phyloP scores from a whole-genome alignment of 2,113 vertebrate genomes.

The Synchiropus splendidus region DNA sequence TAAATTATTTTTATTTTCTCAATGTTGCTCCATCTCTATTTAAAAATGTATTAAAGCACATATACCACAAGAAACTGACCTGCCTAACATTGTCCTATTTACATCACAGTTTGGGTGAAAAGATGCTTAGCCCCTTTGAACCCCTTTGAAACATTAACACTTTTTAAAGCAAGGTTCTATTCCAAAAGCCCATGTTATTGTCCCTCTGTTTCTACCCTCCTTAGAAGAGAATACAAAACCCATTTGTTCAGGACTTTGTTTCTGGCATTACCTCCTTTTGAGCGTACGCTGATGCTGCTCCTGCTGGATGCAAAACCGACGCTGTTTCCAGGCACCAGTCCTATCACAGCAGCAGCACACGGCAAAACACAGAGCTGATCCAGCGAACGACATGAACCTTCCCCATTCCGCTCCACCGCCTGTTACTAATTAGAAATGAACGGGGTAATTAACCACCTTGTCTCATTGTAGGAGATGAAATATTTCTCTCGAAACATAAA shows the following conservation, averaged over 20 bases:
- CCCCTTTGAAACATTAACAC: too few relatives aligned
- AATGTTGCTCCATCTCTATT: too few relatives aligned
- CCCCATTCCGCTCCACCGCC: constrained; percentile 25
- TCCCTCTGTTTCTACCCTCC: too few relatives aligned
- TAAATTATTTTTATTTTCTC: too few relatives aligned
- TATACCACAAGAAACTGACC: too few relatives aligned
- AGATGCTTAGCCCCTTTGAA: too few relatives aligned
- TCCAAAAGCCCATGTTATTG: too few relatives aligned
- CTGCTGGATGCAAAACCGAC: constrained; percentile 25
- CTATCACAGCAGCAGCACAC: constrained; percentile 47
- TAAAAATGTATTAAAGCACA: too few relatives aligned
- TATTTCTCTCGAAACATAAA: constrained; percentile 22
- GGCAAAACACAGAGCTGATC: constrained; percentile 33
- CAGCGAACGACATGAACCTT: constrained; percentile 34
- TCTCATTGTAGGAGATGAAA: constrained; percentile 40
- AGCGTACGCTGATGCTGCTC: constrained; percentile 18
- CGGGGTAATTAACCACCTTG: constrained; percentile 47
- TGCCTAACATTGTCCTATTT: too few relatives aligned
- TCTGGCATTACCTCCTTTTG: constrained; percentile 19
- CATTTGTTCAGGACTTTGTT: constrained; percentile 33
- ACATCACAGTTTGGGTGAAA: too few relatives aligned
- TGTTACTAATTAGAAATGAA: constrained; percentile 53
- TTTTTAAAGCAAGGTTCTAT: too few relatives aligned
- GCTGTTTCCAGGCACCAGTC: constrained; percentile 38
- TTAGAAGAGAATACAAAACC: constrained; percentile 13